Conservation (phyloP, 2,888 invertebrate species). For the Adela reaumurella region DNA sequence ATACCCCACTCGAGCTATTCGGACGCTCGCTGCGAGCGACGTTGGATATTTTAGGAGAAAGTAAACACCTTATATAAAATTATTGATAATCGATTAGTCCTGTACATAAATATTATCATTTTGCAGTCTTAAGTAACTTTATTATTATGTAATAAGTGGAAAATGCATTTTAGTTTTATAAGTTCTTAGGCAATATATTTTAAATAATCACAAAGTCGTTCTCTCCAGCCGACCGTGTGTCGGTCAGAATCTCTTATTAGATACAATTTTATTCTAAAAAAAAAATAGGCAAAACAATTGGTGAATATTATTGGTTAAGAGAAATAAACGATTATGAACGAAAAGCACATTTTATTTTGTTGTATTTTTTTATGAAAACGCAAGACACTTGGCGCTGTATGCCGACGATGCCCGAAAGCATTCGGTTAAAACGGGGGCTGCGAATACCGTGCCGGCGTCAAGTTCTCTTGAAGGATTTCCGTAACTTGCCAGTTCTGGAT, state of each 20-base stretch:
- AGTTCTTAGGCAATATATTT: constrained; percentile 53
- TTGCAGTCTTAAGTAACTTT: constrained; percentile 32
- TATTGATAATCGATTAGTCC: constrained; percentile 44
- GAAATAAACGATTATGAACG: constrained; percentile 47
- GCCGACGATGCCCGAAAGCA: too few relatives aligned
- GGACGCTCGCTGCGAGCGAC: constrained; percentile 35
- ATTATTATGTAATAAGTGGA: constrained; percentile 38
- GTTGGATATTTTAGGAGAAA: constrained; percentile 26
- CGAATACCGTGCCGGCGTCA: too few relatives aligned
- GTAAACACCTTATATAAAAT: constrained; percentile 39
- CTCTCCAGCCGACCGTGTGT: constrained; percentile 41
- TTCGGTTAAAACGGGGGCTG: too few relatives aligned
- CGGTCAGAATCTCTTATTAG: constrained; percentile 54
- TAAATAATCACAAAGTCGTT: constrained; percentile 35
- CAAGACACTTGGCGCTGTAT: too few relatives aligned
- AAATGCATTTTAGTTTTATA: constrained; percentile 54
- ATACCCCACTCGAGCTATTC: neutral
- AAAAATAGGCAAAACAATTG: constrained; percentile 53
- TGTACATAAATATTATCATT: constrained; percentile 50
- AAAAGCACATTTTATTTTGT: neutral
- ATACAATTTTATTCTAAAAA: constrained; percentile 45
- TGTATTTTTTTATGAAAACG: too few relatives aligned
- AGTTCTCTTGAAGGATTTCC: too few relatives aligned
- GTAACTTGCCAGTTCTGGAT: too few relatives aligned
- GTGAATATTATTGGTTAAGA: constrained; percentile 53